A percentile compares a stretch with the other conserved stretches of the same genome.
Conservation (phyloP, 2,113 vertebrate genomes). For the Ammospiza nelsoni region DNA sequence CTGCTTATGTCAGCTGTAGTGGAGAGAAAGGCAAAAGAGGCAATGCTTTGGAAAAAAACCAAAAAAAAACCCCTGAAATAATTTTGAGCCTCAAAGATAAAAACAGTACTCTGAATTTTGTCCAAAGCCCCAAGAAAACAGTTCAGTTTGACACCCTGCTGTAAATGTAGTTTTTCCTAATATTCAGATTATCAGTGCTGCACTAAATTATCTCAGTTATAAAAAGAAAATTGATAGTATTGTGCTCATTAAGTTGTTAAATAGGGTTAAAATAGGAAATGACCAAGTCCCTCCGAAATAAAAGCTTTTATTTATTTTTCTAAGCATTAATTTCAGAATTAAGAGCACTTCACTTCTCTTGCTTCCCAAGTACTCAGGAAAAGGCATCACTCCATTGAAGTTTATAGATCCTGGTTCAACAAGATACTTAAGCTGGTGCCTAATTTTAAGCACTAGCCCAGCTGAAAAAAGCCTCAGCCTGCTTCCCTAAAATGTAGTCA, state of each 20-base stretch:
- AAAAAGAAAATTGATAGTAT: not conserved
- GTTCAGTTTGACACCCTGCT: not conserved
- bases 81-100: not conserved
- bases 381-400: not conserved
- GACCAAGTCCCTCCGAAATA: not conserved
- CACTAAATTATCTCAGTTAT: not conserved
- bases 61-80: not conserved
- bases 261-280: not conserved
- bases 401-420: not conserved
- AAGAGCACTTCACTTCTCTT: not conserved
- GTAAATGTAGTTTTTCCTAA: not conserved
- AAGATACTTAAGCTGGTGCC: not conserved
- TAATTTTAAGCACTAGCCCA: not conserved
- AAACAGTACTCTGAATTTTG: not conserved
- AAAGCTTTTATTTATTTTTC: not conserved
- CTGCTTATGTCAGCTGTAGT: conserved; percentile 3
- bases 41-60: not conserved
- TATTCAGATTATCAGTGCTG: not conserved
- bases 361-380: not conserved
- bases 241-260: not conserved
- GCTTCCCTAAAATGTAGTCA: not conserved
- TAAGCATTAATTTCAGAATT: not conserved
- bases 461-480: not conserved
- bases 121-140: not conserved
- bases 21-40: not conserved